A percentile compares a stretch with the other conserved stretches of the same genome.
phyloP scores from a whole-genome alignment of 2,797 vertebrate species.

The Acrocephalus scirpaceus region DNA sequence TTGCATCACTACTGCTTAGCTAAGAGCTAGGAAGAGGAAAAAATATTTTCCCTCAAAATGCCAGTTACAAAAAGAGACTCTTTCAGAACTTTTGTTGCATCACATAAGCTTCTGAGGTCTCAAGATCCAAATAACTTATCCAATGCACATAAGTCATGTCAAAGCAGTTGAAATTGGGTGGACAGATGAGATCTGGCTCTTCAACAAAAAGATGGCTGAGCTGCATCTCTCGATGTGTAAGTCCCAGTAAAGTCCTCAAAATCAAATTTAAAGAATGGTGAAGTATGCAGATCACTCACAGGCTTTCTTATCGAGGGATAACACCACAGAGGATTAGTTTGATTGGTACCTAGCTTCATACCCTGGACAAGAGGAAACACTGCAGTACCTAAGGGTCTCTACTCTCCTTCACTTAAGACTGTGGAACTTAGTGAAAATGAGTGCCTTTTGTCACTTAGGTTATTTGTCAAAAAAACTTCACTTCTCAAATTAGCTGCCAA shows the following conservation, averaged over 20 bases:
- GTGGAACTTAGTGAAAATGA: background rate
- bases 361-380: background rate
- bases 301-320: background rate
- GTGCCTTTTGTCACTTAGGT: background rate
- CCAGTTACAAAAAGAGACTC: background rate
- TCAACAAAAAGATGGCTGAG: background rate
- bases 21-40: background rate
- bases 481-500: background rate
- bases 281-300: background rate
- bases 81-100: background rate
- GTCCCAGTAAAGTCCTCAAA: background rate
- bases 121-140: fast-evolving
- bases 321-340: background rate
- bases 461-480: background rate
- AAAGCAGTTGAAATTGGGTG: fast-evolving
- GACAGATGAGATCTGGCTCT: background rate
- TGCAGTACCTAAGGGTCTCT: background rate
- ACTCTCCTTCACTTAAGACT: background rate
- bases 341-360: background rate
- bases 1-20: background rate
- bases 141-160: background rate
- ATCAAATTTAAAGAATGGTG: background rate
- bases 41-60: background rate
- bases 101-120: background rate
- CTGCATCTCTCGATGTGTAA: background rate